These are phyloP conservation scores for Hippocampus zosterae DNA, from an alignment of 2,113 vertebrate species.

Conservation along the genomic window DNA sequence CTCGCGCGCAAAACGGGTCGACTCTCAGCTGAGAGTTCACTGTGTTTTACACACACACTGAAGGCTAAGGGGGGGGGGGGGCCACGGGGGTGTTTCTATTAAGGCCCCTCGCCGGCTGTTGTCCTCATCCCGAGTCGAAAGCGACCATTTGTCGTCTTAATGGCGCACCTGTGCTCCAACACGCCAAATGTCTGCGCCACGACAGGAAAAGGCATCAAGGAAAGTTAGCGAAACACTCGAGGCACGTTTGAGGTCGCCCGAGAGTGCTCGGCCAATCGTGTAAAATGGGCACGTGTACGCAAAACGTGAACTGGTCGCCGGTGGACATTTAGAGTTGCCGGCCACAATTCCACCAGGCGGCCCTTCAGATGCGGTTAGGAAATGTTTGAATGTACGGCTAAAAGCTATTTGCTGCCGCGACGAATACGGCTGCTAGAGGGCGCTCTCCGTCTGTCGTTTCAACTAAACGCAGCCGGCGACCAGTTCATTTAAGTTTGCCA, in stretches of 20 bases:
- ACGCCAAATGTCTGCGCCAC: too few species aligned
- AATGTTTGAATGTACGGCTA: background rate
- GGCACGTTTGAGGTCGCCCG: too few species aligned
- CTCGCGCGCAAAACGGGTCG: background rate
- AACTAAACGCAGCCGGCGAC: background rate
- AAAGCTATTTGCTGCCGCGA: background rate
- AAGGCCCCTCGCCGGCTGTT: background rate
- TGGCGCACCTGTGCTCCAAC: slow-evolving; percentile 1
- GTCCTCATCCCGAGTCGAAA: background rate
- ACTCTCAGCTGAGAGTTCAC: background rate
- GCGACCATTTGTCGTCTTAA: slow-evolving; percentile 1
- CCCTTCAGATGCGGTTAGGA: too few species aligned
- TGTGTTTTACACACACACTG: background rate
- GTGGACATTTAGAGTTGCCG: too few species aligned
- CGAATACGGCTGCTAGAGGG: background rate
- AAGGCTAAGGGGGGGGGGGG: background rate
- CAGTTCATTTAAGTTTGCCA: background rate
- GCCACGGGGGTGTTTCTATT: background rate
- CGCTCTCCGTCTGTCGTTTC: background rate
- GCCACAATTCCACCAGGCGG: too few species aligned
- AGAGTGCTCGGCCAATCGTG: too few species aligned
- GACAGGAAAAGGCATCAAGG: too few species aligned
- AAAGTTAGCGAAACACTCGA: too few species aligned
- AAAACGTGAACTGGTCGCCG: too few species aligned
- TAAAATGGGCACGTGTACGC: too few species aligned